These are phyloP conservation scores for Platycheirus rosarum DNA, from an alignment of 2,888 invertebrate genomes.

Conservation along the genomic window DNA sequence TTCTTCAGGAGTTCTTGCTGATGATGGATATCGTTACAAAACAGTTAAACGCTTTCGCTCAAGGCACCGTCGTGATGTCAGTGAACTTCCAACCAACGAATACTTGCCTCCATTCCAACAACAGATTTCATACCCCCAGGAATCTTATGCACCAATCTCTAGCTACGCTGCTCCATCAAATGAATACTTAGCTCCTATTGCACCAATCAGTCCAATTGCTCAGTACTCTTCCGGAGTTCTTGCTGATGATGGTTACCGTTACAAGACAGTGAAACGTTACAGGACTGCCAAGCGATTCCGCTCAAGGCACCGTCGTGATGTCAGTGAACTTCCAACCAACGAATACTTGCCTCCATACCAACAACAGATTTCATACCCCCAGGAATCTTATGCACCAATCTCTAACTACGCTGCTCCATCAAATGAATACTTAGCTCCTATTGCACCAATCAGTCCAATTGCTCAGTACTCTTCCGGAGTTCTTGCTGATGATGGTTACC, in stretches of 20 bases:
- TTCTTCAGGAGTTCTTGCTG: slow-evolving; percentile 77
- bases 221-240: slow-evolving; percentile 67
- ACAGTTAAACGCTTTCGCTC: slow-evolving; percentile 70
- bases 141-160: not conserved
- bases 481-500: slow-evolving; percentile 77
- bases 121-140: slow-evolving; percentile 5
- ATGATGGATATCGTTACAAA: slow-evolving; percentile 79
- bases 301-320: slow-evolving; percentile 23
- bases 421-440: not conserved
- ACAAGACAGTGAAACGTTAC: slow-evolving; percentile 80
- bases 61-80: slow-evolving; percentile 76
- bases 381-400: slow-evolving; percentile 9
- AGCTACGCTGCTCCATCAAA: no score
- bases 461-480: slow-evolving; percentile 35
- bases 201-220: no score
- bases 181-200: no score
- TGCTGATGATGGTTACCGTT: slow-evolving; percentile 80
- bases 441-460: not conserved
- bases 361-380: slow-evolving; percentile 25
- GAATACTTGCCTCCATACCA: slow-evolving; percentile 77
- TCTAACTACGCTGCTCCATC: slow-evolving; percentile 3
- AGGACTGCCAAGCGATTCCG: slow-evolving; percentile 13
- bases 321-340: slow-evolving; percentile 40
- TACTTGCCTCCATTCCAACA: slow-evolving; percentile 70
- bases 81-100: slow-evolving; percentile 67